These are phyloP conservation scores for Diorhabda carinulata DNA, from an alignment of 1,140 invertebrate genomes.

Conservation along the genomic window DNA sequence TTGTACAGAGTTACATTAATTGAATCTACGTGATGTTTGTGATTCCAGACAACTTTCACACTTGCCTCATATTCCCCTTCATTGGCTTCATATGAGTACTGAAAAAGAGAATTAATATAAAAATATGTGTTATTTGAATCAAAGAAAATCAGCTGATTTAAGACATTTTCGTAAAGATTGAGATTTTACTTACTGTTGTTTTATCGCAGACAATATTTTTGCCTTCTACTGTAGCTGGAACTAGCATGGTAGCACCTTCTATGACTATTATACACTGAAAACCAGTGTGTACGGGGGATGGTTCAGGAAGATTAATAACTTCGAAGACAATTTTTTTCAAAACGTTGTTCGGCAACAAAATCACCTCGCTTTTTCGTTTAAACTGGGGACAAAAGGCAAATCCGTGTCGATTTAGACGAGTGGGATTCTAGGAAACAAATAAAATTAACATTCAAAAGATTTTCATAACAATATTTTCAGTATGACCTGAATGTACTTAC, in stretches of 20 bases:
- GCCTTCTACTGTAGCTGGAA: slow-evolving; percentile 79
- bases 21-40: slow-evolving; percentile 86
- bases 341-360: slow-evolving; percentile 83
- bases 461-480: not conserved
- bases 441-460: not conserved
- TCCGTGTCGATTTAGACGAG: slow-evolving; percentile 67
- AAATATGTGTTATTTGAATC: too few relatives aligned
- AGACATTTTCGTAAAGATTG: not conserved
- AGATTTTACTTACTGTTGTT: slow-evolving; percentile 59
- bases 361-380: slow-evolving; percentile 55
- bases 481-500: slow-evolving; percentile 48
- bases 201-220: slow-evolving; percentile 86
- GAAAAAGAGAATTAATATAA: slow-evolving; percentile 29
- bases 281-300: slow-evolving; percentile 77
- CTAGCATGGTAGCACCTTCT: slow-evolving; percentile 82
- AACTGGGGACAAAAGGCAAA: slow-evolving; percentile 78
- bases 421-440: slow-evolving; percentile 60
- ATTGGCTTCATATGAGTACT: slow-evolving; percentile 84
- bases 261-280: slow-evolving; percentile 90
- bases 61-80: slow-evolving; percentile 83
- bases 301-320: slow-evolving; percentile 85
- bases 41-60: slow-evolving; percentile 88
- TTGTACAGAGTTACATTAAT: slow-evolving; percentile 89
- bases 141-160: too few relatives aligned
- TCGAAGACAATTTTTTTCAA: slow-evolving; percentile 83